These are phyloP conservation scores for Chrysina gloriosa DNA, from an alignment of 2,888 invertebrate genomes.

Conservation along the genomic window DNA sequence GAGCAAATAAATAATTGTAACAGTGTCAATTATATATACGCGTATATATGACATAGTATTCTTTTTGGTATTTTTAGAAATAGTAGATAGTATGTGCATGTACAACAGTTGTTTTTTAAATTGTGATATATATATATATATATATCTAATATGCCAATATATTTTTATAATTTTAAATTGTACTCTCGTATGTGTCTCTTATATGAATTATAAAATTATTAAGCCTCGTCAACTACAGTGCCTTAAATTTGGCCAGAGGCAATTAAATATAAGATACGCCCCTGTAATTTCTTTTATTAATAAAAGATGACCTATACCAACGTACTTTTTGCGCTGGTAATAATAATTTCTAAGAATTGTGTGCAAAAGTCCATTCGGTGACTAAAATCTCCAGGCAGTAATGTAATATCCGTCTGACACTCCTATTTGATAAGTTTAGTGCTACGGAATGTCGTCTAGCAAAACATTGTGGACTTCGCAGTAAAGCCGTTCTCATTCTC, in stretches of 20 bases:
- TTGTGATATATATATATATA: too few species aligned
- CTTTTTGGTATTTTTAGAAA: background rate
- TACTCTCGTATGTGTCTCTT: background rate
- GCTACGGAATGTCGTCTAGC: too few species aligned
- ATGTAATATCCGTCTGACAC: too few species aligned
- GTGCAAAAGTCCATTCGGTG: too few species aligned
- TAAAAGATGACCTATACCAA: background rate
- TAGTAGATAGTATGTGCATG: background rate
- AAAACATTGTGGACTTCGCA: too few species aligned
- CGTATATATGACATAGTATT: background rate
- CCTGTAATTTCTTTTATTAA: background rate
- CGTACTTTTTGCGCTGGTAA: too few species aligned
- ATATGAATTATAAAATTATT: background rate
- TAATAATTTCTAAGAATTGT: too few species aligned
- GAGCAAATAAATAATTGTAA: constrained; percentile 25
- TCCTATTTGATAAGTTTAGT: too few species aligned
- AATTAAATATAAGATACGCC: background rate
- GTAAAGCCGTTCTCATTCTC: too few species aligned
- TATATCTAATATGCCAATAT: constrained; percentile 1
- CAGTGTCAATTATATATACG: constrained; percentile 14
- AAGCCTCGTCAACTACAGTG: background rate
- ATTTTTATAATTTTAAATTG: background rate
- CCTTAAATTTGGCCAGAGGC: background rate
- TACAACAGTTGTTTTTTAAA: constrained; percentile 4
- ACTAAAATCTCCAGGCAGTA: too few species aligned